phyloP scores from a whole-genome alignment of 2,113 vertebrate genomes.

The Bambusicola thoracicus region DNA sequence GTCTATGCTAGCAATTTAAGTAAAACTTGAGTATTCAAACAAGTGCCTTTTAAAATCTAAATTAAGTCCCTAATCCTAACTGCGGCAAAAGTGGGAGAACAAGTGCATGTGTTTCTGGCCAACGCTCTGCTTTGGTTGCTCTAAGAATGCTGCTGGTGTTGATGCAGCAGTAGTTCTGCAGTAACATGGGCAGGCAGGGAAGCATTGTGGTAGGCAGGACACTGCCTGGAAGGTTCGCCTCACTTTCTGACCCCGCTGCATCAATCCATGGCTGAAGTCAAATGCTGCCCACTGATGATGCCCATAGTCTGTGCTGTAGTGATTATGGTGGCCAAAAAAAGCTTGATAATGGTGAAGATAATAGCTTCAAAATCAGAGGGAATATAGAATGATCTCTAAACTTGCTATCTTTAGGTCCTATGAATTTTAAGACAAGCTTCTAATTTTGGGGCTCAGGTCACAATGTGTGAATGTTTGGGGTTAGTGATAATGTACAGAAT shows the following conservation, averaged over 20 bases:
- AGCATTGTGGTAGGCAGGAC: not conserved
- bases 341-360: not conserved
- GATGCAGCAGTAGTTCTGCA: not conserved
- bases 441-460: not conserved
- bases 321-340: not conserved
- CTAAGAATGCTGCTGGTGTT: not conserved
- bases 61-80: not conserved
- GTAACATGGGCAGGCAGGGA: accelerated
- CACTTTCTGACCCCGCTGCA: not conserved
- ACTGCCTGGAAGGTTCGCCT: not conserved
- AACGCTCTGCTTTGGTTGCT: not conserved
- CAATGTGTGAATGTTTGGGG: not conserved
- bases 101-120: not conserved
- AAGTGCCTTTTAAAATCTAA: not conserved
- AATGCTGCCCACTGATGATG: not conserved
- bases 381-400: not conserved
- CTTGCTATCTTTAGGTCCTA: not conserved
- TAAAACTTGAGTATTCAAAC: not conserved
- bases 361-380: not conserved
- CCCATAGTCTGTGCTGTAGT: not conserved
- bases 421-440: not conserved
- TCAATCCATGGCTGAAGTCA: not conserved
- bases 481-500: not conserved
- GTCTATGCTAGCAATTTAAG: not conserved
- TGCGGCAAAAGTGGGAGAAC: not conserved